Conservation (phyloP, 2,113 vertebrate genomes). For the Corythoichthys intestinalis region DNA sequence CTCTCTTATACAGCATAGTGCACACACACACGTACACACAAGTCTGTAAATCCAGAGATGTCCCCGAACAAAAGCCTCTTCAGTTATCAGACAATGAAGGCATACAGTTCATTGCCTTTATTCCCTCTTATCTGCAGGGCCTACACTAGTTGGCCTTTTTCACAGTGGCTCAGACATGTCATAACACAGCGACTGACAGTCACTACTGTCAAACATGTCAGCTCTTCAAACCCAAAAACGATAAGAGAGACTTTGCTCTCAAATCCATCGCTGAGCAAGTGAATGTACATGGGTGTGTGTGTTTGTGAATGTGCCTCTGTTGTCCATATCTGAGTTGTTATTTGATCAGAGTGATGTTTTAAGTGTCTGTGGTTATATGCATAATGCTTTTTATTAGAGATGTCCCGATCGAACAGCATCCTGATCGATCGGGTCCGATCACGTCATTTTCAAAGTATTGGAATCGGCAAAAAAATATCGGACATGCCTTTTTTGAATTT, state of each 20-base stretch:
- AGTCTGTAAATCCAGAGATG: conserved; percentile 42
- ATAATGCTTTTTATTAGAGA: conserved; percentile 49
- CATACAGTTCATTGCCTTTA: conserved; percentile 53
- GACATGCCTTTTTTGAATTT: too few species aligned
- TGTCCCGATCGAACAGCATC: too few species aligned
- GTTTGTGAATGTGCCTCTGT: conserved; percentile 26
- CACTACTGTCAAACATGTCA: conserved; percentile 70
- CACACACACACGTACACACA: conserved; percentile 21
- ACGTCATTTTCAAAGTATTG: too few species aligned
- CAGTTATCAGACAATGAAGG: conserved; percentile 45
- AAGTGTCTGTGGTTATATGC: conserved; percentile 62
- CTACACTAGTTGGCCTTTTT: conserved; percentile 54
- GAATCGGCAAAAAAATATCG: too few species aligned
- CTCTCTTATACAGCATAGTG: background rate
- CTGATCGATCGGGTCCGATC: too few species aligned
- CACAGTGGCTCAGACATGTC: conserved; percentile 67
- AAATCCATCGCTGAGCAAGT: conserved; percentile 50
- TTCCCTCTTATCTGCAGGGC: conserved; percentile 58
- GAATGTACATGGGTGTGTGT: conserved; percentile 37
- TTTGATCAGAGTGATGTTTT: conserved; percentile 63
- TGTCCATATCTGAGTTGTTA: conserved; percentile 65
- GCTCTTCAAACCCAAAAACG: conserved; percentile 65
- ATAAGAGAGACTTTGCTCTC: conserved; percentile 61
- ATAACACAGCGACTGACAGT: conserved; percentile 69
- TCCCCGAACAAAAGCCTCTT: conserved; percentile 54